Percentiles rank a stretch among this genome's conserved stretches.
Conservation (phyloP, 2,113 vertebrate species). For the Lampris megalopsis region DNA sequence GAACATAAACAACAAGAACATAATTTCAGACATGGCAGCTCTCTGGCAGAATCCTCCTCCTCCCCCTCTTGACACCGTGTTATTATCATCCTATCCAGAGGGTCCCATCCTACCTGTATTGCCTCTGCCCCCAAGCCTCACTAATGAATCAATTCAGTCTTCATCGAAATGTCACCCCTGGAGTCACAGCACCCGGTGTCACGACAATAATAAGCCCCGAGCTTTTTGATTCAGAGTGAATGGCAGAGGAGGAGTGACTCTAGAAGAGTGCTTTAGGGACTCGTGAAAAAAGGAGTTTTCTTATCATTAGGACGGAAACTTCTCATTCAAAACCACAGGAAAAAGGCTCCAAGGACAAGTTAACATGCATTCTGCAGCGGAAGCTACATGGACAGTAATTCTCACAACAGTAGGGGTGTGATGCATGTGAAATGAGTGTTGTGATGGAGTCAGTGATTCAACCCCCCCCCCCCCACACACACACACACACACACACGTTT, state of each 20-base stretch:
- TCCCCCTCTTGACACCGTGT: slow-evolving; percentile 38
- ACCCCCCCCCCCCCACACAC: slow-evolving; percentile 43
- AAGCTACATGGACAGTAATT: background rate
- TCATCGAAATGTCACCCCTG: slow-evolving; percentile 42
- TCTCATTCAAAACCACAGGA: background rate
- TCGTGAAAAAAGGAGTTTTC: background rate
- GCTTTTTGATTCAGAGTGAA: slow-evolving; percentile 24
- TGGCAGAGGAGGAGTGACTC: slow-evolving; percentile 2
- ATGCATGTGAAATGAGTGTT: slow-evolving; percentile 45
- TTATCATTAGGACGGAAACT: slow-evolving; percentile 27
- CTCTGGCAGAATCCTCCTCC: slow-evolving; percentile 16
- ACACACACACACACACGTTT: background rate
- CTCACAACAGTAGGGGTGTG: slow-evolving; percentile 13
- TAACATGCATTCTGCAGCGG: slow-evolving; percentile 22
- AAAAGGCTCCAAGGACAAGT: slow-evolving; percentile 48
- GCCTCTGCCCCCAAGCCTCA: slow-evolving; percentile 35
- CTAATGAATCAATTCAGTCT: slow-evolving; percentile 56
- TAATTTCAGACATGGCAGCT: slow-evolving; percentile 10
- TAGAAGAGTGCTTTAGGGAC: background rate
- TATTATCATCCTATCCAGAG: slow-evolving; percentile 18
- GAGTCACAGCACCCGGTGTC: background rate
- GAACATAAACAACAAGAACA: slow-evolving; percentile 11
- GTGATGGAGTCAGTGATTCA: slow-evolving; percentile 56
- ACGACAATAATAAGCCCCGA: slow-evolving; percentile 17
- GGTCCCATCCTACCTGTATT: slow-evolving; percentile 3